Percentiles rank a stretch among this genome's conserved stretches.
Evolutionary conservation across 2,797 vertebrate species (phyloP).

Genomic region (Darevskia mixta): DNA sequence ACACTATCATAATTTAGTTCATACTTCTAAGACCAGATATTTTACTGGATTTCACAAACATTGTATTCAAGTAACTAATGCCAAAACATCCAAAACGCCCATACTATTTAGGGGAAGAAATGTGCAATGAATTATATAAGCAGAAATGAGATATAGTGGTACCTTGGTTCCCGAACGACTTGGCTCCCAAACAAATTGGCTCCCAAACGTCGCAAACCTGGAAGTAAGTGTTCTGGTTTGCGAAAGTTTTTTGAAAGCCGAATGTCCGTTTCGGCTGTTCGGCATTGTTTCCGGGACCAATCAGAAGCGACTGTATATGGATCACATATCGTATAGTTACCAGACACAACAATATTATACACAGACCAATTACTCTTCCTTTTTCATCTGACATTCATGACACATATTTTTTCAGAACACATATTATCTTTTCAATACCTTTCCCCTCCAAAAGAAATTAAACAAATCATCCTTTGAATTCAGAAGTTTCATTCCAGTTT

Average conservation of each 20-base stretch:
- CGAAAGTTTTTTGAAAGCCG: too few species aligned
- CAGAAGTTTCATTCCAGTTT: slow-evolving; percentile 9
- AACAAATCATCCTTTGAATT: not conserved
- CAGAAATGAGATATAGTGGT: too few species aligned
- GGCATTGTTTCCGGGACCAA: too few species aligned
- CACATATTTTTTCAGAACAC: not conserved
- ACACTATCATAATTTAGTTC: not conserved
- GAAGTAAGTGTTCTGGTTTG: too few species aligned
- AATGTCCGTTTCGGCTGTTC: too few species aligned
- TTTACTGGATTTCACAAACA: not conserved
- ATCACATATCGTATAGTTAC: not conserved
- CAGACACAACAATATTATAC: not conserved
- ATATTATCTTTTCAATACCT: not conserved
- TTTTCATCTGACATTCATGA: not conserved
- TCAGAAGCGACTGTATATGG: not conserved
- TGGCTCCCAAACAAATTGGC: too few species aligned
- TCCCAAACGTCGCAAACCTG: too few species aligned
- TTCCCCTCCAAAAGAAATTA: not conserved
- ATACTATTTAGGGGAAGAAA: not conserved
- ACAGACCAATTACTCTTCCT: not conserved
- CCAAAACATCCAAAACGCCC: not conserved
- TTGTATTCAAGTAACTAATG: not conserved
- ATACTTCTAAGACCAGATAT: not conserved
- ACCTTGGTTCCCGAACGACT: too few species aligned
- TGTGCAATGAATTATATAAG: not conserved